Evolutionary conservation across 2,113 vertebrate species (phyloP), one percentile per base, ranked within the genome.

Genomic region (Pagrus major): DNA sequence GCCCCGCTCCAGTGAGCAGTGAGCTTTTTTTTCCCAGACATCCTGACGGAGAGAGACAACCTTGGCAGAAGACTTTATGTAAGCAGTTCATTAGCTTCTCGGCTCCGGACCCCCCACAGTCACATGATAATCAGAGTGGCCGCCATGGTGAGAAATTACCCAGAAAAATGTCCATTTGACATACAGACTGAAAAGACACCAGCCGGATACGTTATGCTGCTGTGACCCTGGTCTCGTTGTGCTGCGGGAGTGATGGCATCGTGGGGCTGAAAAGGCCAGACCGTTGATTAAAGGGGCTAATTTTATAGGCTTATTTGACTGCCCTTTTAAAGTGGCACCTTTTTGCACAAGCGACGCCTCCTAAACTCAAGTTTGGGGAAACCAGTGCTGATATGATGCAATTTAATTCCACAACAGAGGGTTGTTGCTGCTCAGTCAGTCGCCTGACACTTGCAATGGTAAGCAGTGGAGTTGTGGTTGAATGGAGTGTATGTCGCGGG

Each of bases 81-180:
- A 89, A 86, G 73, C 76, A 88, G 63, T 85, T 86, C 83, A 81
- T 90, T 87, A 79, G 68, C 66, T 77, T 68, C 81, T 76, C 27
- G 0, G 37, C 58, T 85, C 41, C 37, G 42, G 72, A 84, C 63
- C 56, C 67, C 52, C 60, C 18, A 61, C 51, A 70, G n/a, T 63
- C 75, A 73, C 60, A 80, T 49, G 14, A 71, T 68, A 82, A 85
- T 78, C 76, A 80, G 37, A 75, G 37, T 61, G 47, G 80, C 51
- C 54, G 33, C 67, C 41, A 68, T 79, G 27, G 84, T 70, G 83
- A 78, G 81, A 88, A 85, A 87, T 82, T 78, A 79, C 68, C 61
- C 77, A 83, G 71, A 87, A 88, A 90, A 88, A 85, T 61, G 78
- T 71, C 61, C 33, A 64, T 89, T 81, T 87, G 78, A 86, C 65